Conservation (phyloP, 2,888 invertebrate species). For the Scelioninae gen. 2 region DNA sequence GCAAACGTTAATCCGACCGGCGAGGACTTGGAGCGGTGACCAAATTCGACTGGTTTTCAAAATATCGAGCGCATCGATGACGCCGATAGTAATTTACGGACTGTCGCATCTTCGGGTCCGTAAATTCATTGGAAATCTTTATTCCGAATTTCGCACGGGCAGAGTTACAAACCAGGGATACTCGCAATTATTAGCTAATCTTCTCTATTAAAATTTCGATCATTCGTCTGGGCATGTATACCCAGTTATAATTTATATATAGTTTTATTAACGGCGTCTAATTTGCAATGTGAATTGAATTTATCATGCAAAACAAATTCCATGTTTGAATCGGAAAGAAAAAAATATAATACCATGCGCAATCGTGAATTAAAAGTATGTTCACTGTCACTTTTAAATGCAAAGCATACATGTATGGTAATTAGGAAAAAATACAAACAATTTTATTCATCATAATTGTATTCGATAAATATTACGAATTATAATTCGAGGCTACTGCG, state of each 20-base stretch:
- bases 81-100: neutral
- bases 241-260: neutral
- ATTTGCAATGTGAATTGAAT: neutral
- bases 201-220: constrained; percentile 9
- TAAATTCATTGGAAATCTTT: constrained; percentile 8
- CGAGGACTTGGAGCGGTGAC: too few relatives aligned
- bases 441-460: too few relatives aligned
- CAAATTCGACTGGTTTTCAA: neutral
- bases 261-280: neutral
- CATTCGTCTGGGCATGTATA: constrained; percentile 1
- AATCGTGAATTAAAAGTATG: neutral
- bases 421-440: too few relatives aligned
- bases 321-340: neutral
- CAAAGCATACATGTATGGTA: too few relatives aligned
- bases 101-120: neutral
- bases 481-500: too few relatives aligned
- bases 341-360: neutral
- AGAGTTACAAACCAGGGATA: neutral
- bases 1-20: too few relatives aligned
- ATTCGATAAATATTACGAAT: too few relatives aligned
- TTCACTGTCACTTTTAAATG: neutral
- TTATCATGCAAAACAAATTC: neutral
- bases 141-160: neutral
- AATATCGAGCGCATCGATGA: neutral
- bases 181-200: constrained; percentile 8